phyloP scores from a whole-genome alignment of 2,888 invertebrate species.

The Eristalinus sepulchralis region DNA sequence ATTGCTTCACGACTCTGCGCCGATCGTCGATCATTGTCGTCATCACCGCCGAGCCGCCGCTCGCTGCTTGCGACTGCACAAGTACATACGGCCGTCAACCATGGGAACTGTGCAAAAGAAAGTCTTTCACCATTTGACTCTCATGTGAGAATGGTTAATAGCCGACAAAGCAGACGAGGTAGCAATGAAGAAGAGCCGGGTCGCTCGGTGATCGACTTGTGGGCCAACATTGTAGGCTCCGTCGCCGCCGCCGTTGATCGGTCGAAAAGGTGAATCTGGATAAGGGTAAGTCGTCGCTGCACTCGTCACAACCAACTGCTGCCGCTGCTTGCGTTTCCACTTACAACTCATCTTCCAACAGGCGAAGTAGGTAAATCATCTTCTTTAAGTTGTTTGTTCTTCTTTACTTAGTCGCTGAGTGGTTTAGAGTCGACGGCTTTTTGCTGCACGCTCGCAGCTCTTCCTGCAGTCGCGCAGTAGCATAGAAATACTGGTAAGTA shows the following conservation, averaged over 20 bases:
- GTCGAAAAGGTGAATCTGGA: constrained; percentile 64
- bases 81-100: constrained; percentile 45
- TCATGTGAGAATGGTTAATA: constrained; percentile 51
- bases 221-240: constrained; percentile 35
- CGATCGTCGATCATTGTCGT: constrained; percentile 51
- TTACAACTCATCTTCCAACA: constrained; percentile 45
- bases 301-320: constrained; percentile 33
- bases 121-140: constrained; percentile 65
- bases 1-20: constrained; percentile 52
- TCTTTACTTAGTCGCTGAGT: constrained; percentile 48
- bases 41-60: constrained; percentile 29
- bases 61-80: neutral
- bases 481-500: constrained; percentile 56
- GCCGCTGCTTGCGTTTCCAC: constrained; percentile 60
- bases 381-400: constrained; percentile 61
- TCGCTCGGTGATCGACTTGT: constrained; percentile 50
- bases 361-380: constrained; percentile 67
- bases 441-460: neutral
- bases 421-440: constrained; percentile 1
- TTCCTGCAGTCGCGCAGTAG: constrained; percentile 19
- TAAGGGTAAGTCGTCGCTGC: constrained; percentile 61
- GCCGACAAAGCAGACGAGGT: constrained; percentile 61
- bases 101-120: constrained; percentile 71
- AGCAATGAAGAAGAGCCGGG: constrained; percentile 1
- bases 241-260: constrained; percentile 18